A percentile compares a stretch with the other conserved stretches of the same genome.
Evolutionary conservation across 2,888 invertebrate species (phyloP).

Genomic region (Branchipolynoe longqiensis): DNA sequence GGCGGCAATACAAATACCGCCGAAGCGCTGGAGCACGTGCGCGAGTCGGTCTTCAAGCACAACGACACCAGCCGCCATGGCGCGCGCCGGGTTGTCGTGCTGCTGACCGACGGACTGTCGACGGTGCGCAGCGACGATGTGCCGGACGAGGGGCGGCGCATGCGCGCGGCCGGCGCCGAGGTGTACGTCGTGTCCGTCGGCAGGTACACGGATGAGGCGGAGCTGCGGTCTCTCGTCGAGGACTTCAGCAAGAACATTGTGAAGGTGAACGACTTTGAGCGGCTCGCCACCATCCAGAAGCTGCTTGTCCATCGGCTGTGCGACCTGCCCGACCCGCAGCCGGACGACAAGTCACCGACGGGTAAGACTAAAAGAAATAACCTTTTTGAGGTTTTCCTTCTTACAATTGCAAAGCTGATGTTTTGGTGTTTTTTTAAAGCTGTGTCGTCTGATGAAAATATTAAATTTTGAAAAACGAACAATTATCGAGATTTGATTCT

Average conservation of each 20-base stretch:
- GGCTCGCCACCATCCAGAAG: constrained; percentile 2
- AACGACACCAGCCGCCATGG: not conserved
- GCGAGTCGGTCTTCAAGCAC: constrained; percentile 9
- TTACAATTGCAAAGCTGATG: no score
- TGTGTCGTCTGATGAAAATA: no score
- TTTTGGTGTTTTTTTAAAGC: no score
- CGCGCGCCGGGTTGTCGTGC: constrained; percentile 20
- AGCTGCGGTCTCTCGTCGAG: constrained; percentile 49
- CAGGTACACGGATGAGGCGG: constrained; percentile 48
- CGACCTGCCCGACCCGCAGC: constrained; percentile 58
- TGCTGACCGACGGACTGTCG: constrained; percentile 58
- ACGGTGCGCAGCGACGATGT: not conserved
- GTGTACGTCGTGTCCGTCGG: constrained; percentile 45
- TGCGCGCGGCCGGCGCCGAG: not conserved
- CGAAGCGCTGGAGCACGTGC: not conserved
- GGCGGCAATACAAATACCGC: constrained; percentile 58
- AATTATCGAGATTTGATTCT: no score
- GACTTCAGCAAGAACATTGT: constrained; percentile 47
- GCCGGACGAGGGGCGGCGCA: not conserved
- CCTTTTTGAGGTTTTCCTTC: not conserved
- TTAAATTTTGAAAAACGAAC: no score
- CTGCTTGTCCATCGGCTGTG: constrained; percentile 56
- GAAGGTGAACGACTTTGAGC: constrained; percentile 26
- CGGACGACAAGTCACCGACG: not conserved
- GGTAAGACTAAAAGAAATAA: not conserved